Evolutionary conservation across 1,140 invertebrate species (phyloP), one percentile per base, ranked within the genome.

Genomic region (Meloidogyne floridensis): DNA sequence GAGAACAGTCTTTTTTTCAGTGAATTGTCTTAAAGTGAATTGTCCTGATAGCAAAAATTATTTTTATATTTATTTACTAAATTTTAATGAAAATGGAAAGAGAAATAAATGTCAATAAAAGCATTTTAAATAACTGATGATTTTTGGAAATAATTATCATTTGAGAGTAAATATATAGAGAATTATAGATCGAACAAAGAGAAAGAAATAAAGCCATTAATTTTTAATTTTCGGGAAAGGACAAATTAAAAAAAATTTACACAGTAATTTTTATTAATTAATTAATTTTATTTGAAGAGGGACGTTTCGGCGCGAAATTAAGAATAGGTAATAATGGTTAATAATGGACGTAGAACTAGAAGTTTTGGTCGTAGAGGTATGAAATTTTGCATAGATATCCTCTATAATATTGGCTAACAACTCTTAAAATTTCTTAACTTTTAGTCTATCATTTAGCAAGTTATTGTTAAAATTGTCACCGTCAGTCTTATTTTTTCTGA

Each of bases 111-210:
- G 18, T 18, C 15, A 18, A 73, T 18, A 73, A 43, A 73, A 15
- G 11, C 51, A 47, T 32, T 73, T 53, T 73, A 47, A 43, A 47
- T 73, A 73, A 73, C 51, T 73, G 72, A 73, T 73, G 42, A 73
- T 73, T 47, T 73, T 73, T 73, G 72, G 13, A 73, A 47, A 47
- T 73, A 15, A 32, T 73, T 43, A 73, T 47, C 42, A 73, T 73
- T 5, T 73, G 42, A 32, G 18, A 72, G 11, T 32, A 59, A 59
- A 59, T 15, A 59, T n/a, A 6, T 4, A n/a, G 59, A n/a, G 5
- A 65, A 65, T 65, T 65, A 65, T 65, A 65, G 59, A 65, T 65
- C 59, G 59, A 65, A 65, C 59, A 65, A n/a, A 47, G 47, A 8
- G 7, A 65, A n/a, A 65, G 15, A n/a, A 65, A 65, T 65, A 65